phyloP scores from a whole-genome alignment of 2,113 vertebrate species.

The Campylomormyrus numenius region DNA sequence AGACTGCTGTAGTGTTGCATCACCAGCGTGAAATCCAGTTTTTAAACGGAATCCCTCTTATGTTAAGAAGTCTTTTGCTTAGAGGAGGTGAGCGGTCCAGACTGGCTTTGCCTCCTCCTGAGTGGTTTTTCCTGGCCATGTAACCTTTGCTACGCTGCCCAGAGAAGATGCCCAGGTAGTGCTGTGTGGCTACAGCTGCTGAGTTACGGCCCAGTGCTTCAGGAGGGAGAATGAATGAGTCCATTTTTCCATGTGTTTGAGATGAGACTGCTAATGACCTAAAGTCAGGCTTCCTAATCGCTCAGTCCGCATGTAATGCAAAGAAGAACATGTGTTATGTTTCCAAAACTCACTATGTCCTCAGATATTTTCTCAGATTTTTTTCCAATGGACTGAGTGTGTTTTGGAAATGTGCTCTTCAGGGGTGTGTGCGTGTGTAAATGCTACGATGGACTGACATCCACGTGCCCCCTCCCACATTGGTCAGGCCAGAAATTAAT shows the following conservation, averaged over 20 bases:
- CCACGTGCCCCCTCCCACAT: not conserved
- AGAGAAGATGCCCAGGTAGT: not conserved
- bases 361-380: not conserved
- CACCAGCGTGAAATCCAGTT: not conserved
- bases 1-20: not conserved
- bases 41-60: not conserved
- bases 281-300: not conserved
- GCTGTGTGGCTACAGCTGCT: not conserved
- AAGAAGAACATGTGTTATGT: not conserved
- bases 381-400: not conserved
- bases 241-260: not conserved
- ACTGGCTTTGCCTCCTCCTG: not conserved
- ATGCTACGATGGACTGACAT: not conserved
- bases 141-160: not conserved
- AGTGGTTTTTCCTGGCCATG: not conserved
- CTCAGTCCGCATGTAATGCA: not conserved
- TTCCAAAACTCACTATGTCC: not conserved
- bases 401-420: not conserved
- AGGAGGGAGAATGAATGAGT: not conserved
- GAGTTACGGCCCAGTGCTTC: not conserved
- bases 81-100: not conserved
- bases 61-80: not conserved
- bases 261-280: not conserved
- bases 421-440: not conserved
- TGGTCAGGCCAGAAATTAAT: not conserved